Conservation (phyloP, 2,113 vertebrate species). For the Plestiodon gilberti region DNA sequence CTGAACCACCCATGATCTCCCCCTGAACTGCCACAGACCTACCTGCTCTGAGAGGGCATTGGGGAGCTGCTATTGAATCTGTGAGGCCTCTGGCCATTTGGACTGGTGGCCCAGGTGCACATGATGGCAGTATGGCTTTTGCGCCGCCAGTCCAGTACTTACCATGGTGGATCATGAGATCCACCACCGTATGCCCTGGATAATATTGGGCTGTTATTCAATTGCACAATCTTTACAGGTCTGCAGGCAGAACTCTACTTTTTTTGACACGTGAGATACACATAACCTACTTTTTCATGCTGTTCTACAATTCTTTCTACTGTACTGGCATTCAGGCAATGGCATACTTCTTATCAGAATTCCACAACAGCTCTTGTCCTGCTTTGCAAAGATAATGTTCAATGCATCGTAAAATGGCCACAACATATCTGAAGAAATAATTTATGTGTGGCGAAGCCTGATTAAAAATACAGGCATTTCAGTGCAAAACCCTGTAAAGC, state of each 20-base stretch:
- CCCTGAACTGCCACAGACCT: too few species aligned
- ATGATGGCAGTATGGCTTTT: too few species aligned
- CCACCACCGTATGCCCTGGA: too few species aligned
- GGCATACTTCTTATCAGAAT: neutral
- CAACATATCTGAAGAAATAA: slow-evolving; percentile 15
- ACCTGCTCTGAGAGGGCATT: too few species aligned
- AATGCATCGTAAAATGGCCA: neutral
- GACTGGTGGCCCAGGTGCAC: too few species aligned
- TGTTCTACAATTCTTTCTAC: neutral
- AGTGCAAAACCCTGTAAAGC: neutral
- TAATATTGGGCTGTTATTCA: neutral
- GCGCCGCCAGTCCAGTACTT: too few species aligned
- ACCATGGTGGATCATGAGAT: too few species aligned
- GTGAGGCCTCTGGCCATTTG: too few species aligned
- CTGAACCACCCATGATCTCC: too few species aligned
- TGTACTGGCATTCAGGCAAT: neutral
- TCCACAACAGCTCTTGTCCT: neutral
- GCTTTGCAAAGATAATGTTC: slow-evolving; percentile 3
- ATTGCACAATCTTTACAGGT: too few species aligned
- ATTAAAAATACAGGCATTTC: slow-evolving; percentile 13
- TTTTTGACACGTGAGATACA: neutral
- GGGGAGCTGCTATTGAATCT: too few species aligned
- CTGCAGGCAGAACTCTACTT: neutral
- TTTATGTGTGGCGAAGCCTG: slow-evolving; percentile 2
- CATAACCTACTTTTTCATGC: neutral